phyloP scores from a whole-genome alignment of 2,797 vertebrate genomes.

The Prunella strophiata region DNA sequence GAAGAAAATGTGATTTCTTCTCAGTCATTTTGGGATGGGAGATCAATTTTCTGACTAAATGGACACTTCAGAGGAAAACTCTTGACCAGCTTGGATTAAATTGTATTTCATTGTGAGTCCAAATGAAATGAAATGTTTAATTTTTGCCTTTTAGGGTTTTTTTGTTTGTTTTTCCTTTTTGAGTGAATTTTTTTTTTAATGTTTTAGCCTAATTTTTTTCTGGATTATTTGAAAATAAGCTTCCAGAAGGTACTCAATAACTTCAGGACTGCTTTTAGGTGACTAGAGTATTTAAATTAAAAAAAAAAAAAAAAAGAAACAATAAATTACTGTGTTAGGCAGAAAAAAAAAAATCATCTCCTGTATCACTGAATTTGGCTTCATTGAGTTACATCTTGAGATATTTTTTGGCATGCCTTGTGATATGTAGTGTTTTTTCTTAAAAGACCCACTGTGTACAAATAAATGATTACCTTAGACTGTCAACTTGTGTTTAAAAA shows the following conservation, averaged over 20 bases:
- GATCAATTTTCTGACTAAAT: not conserved
- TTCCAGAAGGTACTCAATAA: not conserved
- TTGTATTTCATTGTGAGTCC: not conserved
- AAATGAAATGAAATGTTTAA: not conserved
- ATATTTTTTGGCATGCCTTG: not conserved
- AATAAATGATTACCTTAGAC: not conserved
- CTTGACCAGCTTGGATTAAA: not conserved
- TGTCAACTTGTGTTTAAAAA: not conserved
- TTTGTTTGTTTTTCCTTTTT: not conserved
- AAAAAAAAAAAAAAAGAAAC: not conserved
- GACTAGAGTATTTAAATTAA: not conserved
- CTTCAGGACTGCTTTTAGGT: not conserved
- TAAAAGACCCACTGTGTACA: not conserved
- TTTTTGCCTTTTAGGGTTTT: not conserved
- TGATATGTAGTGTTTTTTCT: not conserved
- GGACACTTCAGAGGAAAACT: not conserved
- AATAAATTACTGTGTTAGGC: not conserved
- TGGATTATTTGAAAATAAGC: conserved; percentile 4
- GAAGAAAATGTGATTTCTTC: not conserved
- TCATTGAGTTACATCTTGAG: not conserved
- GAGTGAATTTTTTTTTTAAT: not conserved
- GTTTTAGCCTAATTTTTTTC: not conserved
- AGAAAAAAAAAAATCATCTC: not conserved
- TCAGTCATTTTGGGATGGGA: not conserved
- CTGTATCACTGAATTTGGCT: not conserved